These are phyloP conservation scores for Chymomyza caudatula DNA, from an alignment of 2,888 invertebrate genomes.

Conservation along the genomic window DNA sequence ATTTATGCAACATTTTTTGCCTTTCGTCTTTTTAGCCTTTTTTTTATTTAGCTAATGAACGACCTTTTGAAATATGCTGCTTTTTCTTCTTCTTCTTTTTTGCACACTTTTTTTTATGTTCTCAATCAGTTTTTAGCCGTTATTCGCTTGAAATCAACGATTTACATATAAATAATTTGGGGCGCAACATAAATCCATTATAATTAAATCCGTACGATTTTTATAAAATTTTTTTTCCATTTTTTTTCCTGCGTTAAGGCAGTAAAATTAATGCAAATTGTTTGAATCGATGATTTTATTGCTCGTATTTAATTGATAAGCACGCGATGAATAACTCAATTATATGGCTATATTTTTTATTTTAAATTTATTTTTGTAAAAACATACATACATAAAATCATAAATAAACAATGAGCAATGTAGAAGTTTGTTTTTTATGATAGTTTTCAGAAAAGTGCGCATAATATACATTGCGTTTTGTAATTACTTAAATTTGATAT, in stretches of 20 bases:
- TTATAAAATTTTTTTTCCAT: not conserved
- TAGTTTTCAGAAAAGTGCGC: too few species aligned
- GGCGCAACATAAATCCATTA: not conserved
- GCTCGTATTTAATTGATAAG: not conserved
- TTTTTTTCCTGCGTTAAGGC: not conserved
- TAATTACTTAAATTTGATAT: too few species aligned
- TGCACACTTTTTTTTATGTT: not conserved
- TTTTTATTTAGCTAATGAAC: constrained; percentile 1
- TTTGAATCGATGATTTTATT: not conserved
- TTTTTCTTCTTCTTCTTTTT: not conserved
- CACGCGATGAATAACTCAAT: not conserved
- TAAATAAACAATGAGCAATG: not conserved
- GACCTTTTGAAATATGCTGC: not conserved
- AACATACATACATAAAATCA: not conserved
- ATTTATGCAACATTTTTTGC: constrained; percentile 24
- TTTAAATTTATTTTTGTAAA: not conserved
- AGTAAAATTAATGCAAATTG: not conserved
- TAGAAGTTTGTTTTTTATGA: not conserved
- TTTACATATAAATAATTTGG: not conserved
- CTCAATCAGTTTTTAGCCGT: not conserved
- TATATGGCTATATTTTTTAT: not conserved
- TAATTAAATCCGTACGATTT: not conserved
- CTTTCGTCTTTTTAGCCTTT: not conserved
- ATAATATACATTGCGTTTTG: too few species aligned
- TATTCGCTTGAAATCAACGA: not conserved